These are phyloP conservation scores for Bursaphelenchus okinawaensis DNA, from an alignment of 2,888 invertebrate species.

Conservation along the genomic window DNA sequence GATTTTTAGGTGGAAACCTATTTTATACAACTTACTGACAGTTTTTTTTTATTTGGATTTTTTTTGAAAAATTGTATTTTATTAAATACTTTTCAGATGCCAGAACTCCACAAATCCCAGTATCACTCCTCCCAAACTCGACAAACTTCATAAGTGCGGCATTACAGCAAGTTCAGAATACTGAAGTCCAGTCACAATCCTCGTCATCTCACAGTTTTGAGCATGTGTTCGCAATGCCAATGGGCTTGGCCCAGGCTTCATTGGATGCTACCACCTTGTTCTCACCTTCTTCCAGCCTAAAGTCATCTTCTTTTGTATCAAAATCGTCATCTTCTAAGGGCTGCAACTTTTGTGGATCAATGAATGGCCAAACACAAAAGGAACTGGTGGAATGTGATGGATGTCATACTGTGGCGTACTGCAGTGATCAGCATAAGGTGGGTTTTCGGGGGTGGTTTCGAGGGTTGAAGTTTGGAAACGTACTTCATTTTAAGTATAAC, in stretches of 20 bases:
- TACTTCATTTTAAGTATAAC: no score
- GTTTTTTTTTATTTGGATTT: no score
- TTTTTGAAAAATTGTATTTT: no score
- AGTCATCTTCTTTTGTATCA: neutral
- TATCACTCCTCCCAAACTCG: neutral
- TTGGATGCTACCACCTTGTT: neutral
- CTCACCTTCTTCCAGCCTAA: neutral
- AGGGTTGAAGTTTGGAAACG: no score
- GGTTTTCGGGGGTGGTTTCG: no score
- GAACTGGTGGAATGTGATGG: slow-evolving; percentile 26
- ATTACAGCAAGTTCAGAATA: neutral
- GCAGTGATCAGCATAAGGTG: slow-evolving; percentile 35
- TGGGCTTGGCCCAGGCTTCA: neutral
- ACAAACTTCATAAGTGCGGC: neutral
- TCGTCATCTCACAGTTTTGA: neutral
- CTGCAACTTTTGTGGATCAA: slow-evolving; percentile 5
- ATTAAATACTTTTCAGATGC: neutral
- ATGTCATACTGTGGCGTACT: slow-evolving; percentile 34
- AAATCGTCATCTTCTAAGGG: neutral
- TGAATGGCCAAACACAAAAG: neutral
- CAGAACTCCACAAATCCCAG: neutral
- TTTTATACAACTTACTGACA: no score
- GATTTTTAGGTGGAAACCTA: no score
- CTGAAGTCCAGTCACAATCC: neutral
- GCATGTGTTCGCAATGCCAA: neutral